phyloP scores from a whole-genome alignment of 2,113 vertebrate genomes.

The Tychaedon coryphoeus region DNA sequence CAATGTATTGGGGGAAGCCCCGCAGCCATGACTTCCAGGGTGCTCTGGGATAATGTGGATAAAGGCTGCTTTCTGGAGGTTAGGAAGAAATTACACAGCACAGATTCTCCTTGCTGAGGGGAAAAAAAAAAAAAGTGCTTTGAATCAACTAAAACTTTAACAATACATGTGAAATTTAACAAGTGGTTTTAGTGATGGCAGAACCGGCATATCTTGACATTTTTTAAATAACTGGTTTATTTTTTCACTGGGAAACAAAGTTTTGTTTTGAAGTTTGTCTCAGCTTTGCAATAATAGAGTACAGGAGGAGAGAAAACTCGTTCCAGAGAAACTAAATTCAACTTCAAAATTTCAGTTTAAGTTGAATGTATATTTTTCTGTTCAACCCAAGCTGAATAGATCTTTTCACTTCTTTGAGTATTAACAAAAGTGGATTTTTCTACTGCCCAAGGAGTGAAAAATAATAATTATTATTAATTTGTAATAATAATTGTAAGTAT shows the following conservation, averaged over 20 bases:
- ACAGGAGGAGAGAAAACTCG: not conserved
- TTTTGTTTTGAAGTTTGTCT: slow-evolving; percentile 11
- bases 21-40: not conserved
- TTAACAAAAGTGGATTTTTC: not conserved
- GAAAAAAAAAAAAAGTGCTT: not conserved
- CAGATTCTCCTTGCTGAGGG: not conserved
- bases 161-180: not conserved
- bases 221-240: not conserved
- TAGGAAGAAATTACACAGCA: not conserved
- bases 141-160: not conserved
- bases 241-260: not conserved
- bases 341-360: not conserved
- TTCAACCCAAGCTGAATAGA: not conserved
- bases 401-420: not conserved
- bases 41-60: not conserved
- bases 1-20: not conserved
- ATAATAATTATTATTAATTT: not conserved
- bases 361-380: not conserved
- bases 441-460: not conserved
- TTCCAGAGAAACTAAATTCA: not conserved
- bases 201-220: not conserved
- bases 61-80: not conserved
- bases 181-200: not conserved
- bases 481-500: not conserved
- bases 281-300: not conserved